Evolutionary conservation across 2,888 invertebrate genomes (phyloP), one percentile per base, ranked within the genome.

Genomic region (Polymixis flavicincta): DNA sequence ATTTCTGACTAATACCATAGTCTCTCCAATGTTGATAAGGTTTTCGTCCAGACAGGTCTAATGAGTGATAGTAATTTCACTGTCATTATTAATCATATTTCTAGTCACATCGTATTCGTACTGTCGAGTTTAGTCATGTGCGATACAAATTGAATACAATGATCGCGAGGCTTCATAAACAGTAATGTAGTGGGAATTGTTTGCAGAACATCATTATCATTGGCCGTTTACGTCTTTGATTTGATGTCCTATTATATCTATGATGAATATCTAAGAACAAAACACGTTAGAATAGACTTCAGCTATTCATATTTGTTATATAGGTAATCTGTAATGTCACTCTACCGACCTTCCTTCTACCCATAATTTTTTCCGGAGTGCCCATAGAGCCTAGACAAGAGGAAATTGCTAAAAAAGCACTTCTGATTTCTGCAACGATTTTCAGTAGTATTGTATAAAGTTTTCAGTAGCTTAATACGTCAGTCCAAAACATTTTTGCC

Each of bases 91-190:
- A 74, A n/a, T 81, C n/a, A 72, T 57, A 59, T 45, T 73, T 59
- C 55, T 60, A 66, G 42, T 70, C 67, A 32, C 66, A 61, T 50
- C 22, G 57, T 14, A n/a, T 28, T 13, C n/a, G 11, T 48, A n/a
- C 64, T 80, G 48, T 72, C 19, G 19, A 7, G 14, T 42, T 63
- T 55, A 9, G n/a, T 32, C 69, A 70, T 37, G 66, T 75, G 69
- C 22, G 22, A 50, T 54, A 69, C 68, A n/a, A 50, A 71, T 69
- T 74, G 74, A 74, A 79, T 70, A 71, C 71, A 83, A 83, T 75
- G 32, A n/a, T 50, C 32, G 8, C n/a, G 60, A n/a, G 42, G 19
- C 19, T 45, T 68, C 68, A 42, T 71, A 75, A 57, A 78, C 71
- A 66, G 67, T 61, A 59, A 54, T 50, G 17, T 74, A 52, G 32